Evolutionary conservation across 2,888 invertebrate species (phyloP).

Genomic region (Norana najaformis): DNA sequence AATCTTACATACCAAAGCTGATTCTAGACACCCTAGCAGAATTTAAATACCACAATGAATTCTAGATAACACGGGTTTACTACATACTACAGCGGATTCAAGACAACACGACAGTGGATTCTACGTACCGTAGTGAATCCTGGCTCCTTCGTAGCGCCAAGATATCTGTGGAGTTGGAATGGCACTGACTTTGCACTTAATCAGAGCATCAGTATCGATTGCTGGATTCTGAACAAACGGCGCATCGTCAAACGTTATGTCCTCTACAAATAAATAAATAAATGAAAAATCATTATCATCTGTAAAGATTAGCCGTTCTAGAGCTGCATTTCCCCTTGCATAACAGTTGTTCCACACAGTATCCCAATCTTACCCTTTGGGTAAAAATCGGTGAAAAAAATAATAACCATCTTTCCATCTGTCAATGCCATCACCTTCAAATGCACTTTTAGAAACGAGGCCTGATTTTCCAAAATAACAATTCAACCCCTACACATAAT

Average conservation of each 20-base stretch:
- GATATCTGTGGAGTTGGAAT: slow-evolving; percentile 43
- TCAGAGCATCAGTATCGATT: slow-evolving; percentile 42
- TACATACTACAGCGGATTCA: not conserved
- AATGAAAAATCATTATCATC: not conserved
- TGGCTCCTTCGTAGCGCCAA: slow-evolving; percentile 42
- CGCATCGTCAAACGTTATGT: slow-evolving; percentile 43
- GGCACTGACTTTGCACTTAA: slow-evolving; percentile 44
- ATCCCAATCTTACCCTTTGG: not conserved
- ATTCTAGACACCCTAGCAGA: no score
- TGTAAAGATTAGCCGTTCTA: not conserved
- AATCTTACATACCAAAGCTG: no score
- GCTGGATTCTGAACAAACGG: slow-evolving; percentile 40
- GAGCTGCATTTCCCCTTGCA: not conserved
- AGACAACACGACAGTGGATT: not conserved
- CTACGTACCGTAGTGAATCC: slow-evolving; percentile 36
- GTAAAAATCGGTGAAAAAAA: not conserved
- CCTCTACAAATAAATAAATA: slow-evolving; percentile 38
- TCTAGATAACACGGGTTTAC: no score
- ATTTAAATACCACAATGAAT: no score
- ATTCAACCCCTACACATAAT: no score
- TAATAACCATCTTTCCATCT: not conserved
- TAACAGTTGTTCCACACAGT: not conserved
- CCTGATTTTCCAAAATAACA: no score
- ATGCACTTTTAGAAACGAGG: no score
- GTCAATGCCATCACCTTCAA: no score